phyloP scores from a whole-genome alignment of 2,888 invertebrate species.

The Drosophila mimica region DNA sequence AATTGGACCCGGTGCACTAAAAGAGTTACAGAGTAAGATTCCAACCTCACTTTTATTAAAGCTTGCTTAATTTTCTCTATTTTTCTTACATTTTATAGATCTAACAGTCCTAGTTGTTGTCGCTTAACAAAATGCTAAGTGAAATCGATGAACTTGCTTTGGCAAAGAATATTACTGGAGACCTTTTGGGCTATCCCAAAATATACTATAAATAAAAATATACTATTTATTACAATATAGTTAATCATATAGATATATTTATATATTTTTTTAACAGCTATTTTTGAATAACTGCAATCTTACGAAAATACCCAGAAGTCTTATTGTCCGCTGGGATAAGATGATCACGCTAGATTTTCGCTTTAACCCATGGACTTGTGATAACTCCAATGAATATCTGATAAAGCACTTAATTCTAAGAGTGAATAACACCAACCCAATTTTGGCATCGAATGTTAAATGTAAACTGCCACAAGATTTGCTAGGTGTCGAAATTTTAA shows the following conservation, averaged over 20 bases:
- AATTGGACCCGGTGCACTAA: slow-evolving; percentile 87
- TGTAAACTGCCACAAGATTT: slow-evolving; percentile 89
- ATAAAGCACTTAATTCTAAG: slow-evolving; percentile 88
- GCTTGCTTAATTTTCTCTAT: neutral
- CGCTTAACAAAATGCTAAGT: slow-evolving; percentile 88
- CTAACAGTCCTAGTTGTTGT: slow-evolving; percentile 87
- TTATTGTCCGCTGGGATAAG: slow-evolving; percentile 91
- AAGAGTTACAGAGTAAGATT: slow-evolving; percentile 86
- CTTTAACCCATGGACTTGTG: slow-evolving; percentile 92
- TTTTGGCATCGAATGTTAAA: slow-evolving; percentile 84
- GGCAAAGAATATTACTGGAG: slow-evolving; percentile 85
- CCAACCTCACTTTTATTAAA: neutral
- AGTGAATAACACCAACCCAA: slow-evolving; percentile 81
- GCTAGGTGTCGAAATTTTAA: slow-evolving; percentile 84
- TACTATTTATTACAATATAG: neutral
- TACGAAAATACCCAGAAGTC: slow-evolving; percentile 83
- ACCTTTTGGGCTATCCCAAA: slow-evolving; percentile 88
- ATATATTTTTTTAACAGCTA: slow-evolving; percentile 86
- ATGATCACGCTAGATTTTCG: slow-evolving; percentile 89
- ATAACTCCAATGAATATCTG: slow-evolving; percentile 92
- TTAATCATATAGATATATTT: neutral
- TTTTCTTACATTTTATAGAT: slow-evolving; percentile 55
- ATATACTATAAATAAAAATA: slow-evolving; percentile 85
- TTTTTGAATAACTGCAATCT: slow-evolving; percentile 90
- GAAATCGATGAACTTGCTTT: slow-evolving; percentile 88